phyloP scores from a whole-genome alignment of 2,888 invertebrate species.

The Neoascia interrupta region DNA sequence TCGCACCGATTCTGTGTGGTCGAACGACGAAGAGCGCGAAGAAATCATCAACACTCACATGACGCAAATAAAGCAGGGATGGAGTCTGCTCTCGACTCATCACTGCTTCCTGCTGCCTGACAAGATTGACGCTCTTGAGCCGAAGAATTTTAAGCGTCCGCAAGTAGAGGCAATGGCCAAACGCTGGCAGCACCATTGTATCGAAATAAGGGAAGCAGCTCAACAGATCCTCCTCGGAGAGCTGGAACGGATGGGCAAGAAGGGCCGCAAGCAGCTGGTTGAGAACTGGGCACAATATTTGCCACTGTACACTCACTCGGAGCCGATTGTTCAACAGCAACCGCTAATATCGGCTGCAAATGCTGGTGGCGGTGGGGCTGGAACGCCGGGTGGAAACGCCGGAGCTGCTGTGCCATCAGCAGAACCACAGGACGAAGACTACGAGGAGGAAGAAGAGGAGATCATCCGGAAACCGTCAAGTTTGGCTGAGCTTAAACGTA shows the following conservation, averaged over 20 bases:
- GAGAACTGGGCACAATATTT: conserved; percentile 98
- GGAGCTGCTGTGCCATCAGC: conserved; percentile 58
- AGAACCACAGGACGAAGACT: conserved; percentile 82
- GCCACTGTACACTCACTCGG: conserved; percentile 91
- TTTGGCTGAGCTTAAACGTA: conserved; percentile 91
- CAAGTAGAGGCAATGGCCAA: conserved; percentile 98
- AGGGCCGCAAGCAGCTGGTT: conserved; percentile 94
- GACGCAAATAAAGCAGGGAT: conserved; percentile 97
- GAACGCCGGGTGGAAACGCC: conserved; percentile 14
- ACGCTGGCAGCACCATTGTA: conserved; percentile 98
- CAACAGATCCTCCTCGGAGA: conserved; percentile 97
- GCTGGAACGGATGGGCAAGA: conserved; percentile 85
- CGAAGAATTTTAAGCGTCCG: conserved; percentile 90
- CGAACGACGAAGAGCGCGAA: conserved; percentile 89
- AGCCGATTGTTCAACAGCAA: conserved; percentile 86
- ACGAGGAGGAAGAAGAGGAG: conserved; percentile 93
- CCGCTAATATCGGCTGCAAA: conserved; percentile 43
- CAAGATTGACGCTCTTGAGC: conserved; percentile 85
- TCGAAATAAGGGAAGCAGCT: conserved; percentile 97
- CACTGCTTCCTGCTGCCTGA: conserved; percentile 98
- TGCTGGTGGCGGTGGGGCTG: conserved; percentile 44
- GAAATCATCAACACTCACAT: conserved; percentile 92
- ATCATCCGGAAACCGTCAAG: conserved; percentile 92
- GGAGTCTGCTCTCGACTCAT: conserved; percentile 96
- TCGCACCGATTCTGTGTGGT: conserved; percentile 82